Conservation (phyloP, 1,140 invertebrate species). For the Bombus soroeensis region DNA sequence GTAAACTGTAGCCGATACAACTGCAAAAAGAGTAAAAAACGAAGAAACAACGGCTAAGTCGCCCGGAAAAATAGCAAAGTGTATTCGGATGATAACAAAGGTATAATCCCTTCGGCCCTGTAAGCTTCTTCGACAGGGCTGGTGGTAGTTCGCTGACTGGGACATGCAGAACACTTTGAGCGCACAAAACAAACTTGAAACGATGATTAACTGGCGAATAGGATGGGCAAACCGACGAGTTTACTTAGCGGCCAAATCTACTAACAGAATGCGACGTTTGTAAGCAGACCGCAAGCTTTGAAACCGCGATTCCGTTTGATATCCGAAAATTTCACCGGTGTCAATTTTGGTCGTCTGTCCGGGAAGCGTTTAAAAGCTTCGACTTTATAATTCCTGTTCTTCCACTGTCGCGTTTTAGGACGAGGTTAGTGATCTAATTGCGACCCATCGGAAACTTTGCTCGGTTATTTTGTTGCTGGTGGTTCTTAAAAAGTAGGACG, state of each 20-base stretch:
- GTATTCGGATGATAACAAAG: background rate
- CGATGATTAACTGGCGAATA: background rate
- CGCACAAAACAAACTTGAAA: background rate
- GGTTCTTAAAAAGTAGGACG: too few species aligned
- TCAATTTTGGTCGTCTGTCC: background rate
- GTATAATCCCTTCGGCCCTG: background rate
- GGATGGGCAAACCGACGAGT: background rate
- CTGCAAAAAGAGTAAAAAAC: background rate
- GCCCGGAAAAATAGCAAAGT: background rate
- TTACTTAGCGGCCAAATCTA: slow-evolving; percentile 4
- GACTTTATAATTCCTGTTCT: too few species aligned
- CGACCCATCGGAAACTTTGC: too few species aligned
- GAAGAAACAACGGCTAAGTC: too few species aligned
- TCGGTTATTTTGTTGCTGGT: too few species aligned
- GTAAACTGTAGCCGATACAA: too few species aligned
- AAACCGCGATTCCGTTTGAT: background rate
- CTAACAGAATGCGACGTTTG: background rate
- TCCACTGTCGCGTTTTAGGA: too few species aligned
- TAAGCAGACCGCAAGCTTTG: background rate
- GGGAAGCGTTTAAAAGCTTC: background rate
- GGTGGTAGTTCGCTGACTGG: background rate
- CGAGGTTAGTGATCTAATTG: too few species aligned
- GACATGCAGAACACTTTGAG: background rate
- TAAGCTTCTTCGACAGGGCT: background rate
- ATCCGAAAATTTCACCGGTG: background rate